Conservation (phyloP, 2,113 vertebrate species). For the Hemicordylus capensis region DNA sequence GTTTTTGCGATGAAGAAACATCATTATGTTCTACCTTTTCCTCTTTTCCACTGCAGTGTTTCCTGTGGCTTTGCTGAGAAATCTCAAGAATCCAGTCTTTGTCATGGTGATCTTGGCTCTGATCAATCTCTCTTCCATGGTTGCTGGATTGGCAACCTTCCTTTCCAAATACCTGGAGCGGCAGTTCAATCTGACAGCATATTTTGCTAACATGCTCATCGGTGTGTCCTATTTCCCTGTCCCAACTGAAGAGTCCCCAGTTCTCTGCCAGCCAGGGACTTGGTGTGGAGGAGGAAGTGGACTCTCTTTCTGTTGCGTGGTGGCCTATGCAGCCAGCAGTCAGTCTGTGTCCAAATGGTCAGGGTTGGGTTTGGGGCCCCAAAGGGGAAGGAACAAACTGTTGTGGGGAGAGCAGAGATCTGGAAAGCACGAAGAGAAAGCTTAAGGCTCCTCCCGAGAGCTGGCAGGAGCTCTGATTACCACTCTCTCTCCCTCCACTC, state of each 20-base stretch:
- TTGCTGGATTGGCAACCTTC: constrained; percentile 88
- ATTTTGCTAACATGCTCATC: constrained; percentile 88
- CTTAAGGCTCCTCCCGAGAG: neutral
- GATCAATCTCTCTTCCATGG: constrained; percentile 85
- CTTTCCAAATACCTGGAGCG: constrained; percentile 92
- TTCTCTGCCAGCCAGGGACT: neutral
- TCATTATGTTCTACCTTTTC: neutral
- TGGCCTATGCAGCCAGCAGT: too few species aligned
- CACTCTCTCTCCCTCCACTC: neutral
- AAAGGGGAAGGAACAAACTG: neutral
- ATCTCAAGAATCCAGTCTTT: constrained; percentile 84
- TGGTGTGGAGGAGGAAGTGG: neutral
- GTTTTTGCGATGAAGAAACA: neutral
- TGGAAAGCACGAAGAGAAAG: neutral
- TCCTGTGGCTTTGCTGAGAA: constrained; percentile 83
- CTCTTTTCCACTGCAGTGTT: constrained; percentile 78
- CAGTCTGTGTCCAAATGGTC: neutral
- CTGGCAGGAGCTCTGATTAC: neutral
- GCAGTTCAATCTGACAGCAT: constrained; percentile 84
- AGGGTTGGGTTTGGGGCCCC: neutral
- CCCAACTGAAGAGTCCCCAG: rapidly evolving
- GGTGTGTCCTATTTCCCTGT: constrained; percentile 69
- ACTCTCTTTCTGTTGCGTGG: neutral
- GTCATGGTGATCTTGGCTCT: constrained; percentile 90
- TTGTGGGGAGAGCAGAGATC: neutral